phyloP scores from a whole-genome alignment of 2,113 vertebrate species.

The Notechis scutatus region DNA sequence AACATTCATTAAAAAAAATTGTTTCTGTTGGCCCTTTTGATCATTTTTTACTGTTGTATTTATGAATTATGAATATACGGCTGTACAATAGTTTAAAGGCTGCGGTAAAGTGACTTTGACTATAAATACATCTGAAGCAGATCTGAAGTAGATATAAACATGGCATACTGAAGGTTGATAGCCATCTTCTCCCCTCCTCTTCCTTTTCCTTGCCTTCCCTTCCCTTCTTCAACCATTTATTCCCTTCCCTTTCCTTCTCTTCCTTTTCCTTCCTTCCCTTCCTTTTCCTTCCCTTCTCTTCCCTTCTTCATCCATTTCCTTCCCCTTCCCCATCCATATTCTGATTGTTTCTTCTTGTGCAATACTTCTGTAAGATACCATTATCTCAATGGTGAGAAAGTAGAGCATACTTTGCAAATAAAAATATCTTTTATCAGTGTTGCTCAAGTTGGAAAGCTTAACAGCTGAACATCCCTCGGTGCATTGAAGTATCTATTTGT shows the following conservation, averaged over 20 bases:
- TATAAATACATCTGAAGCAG: neutral
- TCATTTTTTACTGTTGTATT: neutral
- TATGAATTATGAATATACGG: neutral
- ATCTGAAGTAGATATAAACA: neutral
- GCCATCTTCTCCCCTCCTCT: neutral
- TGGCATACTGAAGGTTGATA: neutral
- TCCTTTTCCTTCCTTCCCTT: rapidly evolving
- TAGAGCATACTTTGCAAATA: neutral
- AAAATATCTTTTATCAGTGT: neutral
- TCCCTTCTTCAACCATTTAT: rapidly evolving
- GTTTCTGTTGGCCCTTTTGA: neutral
- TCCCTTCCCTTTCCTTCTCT: rapidly evolving
- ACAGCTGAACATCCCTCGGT: neutral
- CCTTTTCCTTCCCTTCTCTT: neutral
- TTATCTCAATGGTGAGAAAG: neutral
- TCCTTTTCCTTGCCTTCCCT: no score
- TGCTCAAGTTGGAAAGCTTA: neutral
- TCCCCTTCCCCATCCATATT: neutral
- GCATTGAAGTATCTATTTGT: neutral
- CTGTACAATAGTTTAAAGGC: neutral
- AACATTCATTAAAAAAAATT: neutral
- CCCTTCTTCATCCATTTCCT: no score
- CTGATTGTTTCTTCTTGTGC: no score
- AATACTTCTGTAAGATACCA: no score
- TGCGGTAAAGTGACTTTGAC: neutral